phyloP scores from a whole-genome alignment of 2,888 invertebrate species.

The Acheta domesticus region DNA sequence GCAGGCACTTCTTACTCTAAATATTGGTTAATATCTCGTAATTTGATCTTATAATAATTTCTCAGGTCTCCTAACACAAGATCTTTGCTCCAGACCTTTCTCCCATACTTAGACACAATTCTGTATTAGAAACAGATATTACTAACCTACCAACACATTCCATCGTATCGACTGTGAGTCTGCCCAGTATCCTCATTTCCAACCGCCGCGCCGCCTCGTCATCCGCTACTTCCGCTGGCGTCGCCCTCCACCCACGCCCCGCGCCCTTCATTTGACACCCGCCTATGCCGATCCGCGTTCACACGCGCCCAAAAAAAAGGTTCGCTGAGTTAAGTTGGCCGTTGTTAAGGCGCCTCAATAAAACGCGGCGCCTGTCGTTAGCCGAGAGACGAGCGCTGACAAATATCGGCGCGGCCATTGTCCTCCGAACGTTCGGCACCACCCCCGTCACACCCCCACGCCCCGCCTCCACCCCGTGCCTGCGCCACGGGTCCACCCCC shows the following conservation, averaged over 20 bases:
- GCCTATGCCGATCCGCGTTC: background rate
- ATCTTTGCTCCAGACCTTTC: too few relatives aligned
- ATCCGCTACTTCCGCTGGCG: background rate
- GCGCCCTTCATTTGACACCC: background rate
- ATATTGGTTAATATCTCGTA: fast-evolving
- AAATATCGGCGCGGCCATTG: slow-evolving; percentile 7
- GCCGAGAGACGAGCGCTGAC: slow-evolving; percentile 1
- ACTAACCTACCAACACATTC: too few relatives aligned
- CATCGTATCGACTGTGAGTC: too few relatives aligned
- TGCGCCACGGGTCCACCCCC: background rate
- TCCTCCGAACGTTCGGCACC: background rate
- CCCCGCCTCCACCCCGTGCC: too few relatives aligned
- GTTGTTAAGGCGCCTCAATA: background rate
- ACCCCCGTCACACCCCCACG: background rate
- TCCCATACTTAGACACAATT: too few relatives aligned
- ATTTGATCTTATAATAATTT: too few relatives aligned
- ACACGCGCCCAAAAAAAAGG: background rate
- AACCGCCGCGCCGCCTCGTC: background rate
- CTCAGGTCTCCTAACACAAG: too few relatives aligned
- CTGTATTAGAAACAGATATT: too few relatives aligned
- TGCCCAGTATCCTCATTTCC: background rate
- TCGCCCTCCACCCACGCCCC: background rate
- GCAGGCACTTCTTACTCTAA: too few relatives aligned
- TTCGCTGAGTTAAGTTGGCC: background rate
- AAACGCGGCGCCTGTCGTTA: slow-evolving; percentile 7